Evolutionary conservation across 2,888 invertebrate species (phyloP).

Genomic region (Pollenia labialis): DNA sequence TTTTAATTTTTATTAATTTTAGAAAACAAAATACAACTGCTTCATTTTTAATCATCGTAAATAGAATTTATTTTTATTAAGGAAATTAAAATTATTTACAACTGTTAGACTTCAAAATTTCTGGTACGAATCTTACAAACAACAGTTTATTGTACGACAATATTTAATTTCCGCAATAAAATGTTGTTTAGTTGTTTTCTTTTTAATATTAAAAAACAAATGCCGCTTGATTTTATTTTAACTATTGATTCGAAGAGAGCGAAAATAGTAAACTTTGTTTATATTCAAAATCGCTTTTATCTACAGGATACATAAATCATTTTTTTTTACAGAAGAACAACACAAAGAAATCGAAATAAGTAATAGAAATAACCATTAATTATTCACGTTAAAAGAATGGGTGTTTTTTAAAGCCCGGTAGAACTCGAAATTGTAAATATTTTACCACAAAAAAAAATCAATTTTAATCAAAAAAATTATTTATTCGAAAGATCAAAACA

Average conservation of each 20-base stretch:
- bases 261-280: neutral
- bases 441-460: too few relatives aligned
- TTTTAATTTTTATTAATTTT: too few relatives aligned
- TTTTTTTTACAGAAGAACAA: neutral
- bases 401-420: too few relatives aligned
- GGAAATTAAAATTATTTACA: too few relatives aligned
- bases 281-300: neutral
- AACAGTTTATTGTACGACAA: neutral
- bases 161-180: constrained; percentile 7
- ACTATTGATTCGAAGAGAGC: neutral
- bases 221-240: neutral
- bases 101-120: neutral
- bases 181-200: too few relatives aligned
- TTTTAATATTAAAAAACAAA: neutral
- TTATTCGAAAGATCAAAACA: too few relatives aligned
- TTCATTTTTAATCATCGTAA: too few relatives aligned
- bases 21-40: too few relatives aligned
- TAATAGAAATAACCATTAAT: constrained; percentile 17
- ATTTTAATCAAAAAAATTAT: too few relatives aligned
- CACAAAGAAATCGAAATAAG: neutral
- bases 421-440: too few relatives aligned
- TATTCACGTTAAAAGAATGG: neutral
- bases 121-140: neutral
- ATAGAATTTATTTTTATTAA: too few relatives aligned
- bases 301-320: constrained; percentile 39